Base-by-base conservation (phyloP, 2,797 vertebrate genomes). In the Microctenopoma lineatum region DNA sequence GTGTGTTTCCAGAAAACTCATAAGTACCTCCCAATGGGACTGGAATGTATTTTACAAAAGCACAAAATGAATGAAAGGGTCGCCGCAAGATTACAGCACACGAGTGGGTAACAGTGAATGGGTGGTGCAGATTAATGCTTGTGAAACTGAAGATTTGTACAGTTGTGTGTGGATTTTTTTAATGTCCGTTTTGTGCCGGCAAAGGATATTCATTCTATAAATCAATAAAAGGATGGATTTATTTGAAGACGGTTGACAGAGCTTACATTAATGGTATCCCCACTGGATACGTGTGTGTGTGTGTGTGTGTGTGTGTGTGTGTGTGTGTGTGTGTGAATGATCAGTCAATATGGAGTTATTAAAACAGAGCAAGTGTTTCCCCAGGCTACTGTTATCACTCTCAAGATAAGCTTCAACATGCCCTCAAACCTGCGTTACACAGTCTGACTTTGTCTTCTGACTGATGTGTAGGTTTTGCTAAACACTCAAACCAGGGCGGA, bases 1-100 rank as follows among this genome's bases (percentile, higher is more conserved):
- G 34, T 34, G 65, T 48, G 70, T 81, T 84, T 75, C 58, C 44
- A 70, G 79, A 61, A 90, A 84, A 91, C 80, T 70, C 82, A 81
- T 75, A 79, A 80, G 52, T 55, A 51, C 42, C 38, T 63, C 74
- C 72, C 52, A 57, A 48, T 66, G 69, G 62, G 39, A 53, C 15
- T 3, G 12, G 15, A 65, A 62, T n/a, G 56, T 66, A 8, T 47
- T 89, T 85, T 76, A 73, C 59, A 66, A 56, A 56, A 70, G 66
- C 25, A 60, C 59, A 75, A 47, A 83, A 73, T 59, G 34, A 84
- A 78, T 77, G 55, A 72, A 80, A 29, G 7, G 18, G 70, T 32
- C 58, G 45, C 38, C 61, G 68, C 27, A 54, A 59, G 54, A 79
- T 67, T 61, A 59, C 36, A 60, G 55, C 48, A 48, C 18, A n/a